Evolutionary conservation across 2,888 invertebrate genomes (phyloP).

Genomic region (Pseudoips prasinana): DNA sequence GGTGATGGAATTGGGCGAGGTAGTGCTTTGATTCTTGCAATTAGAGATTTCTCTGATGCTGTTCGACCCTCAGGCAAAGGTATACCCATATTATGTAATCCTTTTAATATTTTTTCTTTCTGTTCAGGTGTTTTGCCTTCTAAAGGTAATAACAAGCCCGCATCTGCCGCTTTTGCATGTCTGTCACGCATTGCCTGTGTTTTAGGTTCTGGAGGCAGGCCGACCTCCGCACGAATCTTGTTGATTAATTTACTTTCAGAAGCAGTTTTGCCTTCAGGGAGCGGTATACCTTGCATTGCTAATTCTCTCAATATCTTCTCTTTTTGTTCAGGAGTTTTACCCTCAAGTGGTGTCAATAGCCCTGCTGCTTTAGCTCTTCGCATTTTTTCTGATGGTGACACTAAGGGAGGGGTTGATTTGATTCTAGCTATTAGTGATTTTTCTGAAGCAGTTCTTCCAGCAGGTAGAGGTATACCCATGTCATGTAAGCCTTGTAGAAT

Average conservation of each 20-base stretch:
- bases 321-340: no score
- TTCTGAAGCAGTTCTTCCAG: slow-evolving; percentile 7
- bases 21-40: no score
- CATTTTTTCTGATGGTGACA: slow-evolving; percentile 18
- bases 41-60: no score
- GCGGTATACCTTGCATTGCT: no score
- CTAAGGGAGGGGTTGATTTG: slow-evolving; percentile 6
- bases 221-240: slow-evolving; percentile 22
- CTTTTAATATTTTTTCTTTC: slow-evolving; percentile 27
- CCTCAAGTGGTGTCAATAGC: no score
- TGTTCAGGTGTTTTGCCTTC: slow-evolving; percentile 28
- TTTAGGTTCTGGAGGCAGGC: slow-evolving; percentile 12
- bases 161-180: slow-evolving; percentile 15
- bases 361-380: no score
- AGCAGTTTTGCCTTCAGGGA: no score
- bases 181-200: background rate
- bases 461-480: no score
- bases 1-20: background rate
- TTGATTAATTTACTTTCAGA: slow-evolving; percentile 17
- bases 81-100: slow-evolving; percentile 19
- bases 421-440: slow-evolving; percentile 14
- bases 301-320: no score
- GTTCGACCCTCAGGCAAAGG: no score
- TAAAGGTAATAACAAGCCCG: slow-evolving; percentile 26
- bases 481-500: no score